These are phyloP conservation scores for Chloroceryle amazona DNA, from an alignment of 2,797 vertebrate species.

Conservation along the genomic window DNA sequence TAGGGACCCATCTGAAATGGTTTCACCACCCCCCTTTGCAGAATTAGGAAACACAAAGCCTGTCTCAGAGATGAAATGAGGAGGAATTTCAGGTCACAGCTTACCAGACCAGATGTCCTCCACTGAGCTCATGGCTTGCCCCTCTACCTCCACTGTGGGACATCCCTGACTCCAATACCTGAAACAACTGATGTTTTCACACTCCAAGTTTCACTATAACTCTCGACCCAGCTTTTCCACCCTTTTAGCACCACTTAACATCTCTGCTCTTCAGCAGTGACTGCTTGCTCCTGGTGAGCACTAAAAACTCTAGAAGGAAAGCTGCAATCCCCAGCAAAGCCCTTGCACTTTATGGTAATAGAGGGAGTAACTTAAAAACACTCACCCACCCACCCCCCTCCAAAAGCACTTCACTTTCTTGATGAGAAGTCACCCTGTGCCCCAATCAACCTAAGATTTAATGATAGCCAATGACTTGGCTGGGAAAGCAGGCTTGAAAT, in stretches of 20 bases:
- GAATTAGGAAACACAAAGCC: background rate
- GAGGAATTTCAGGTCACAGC: background rate
- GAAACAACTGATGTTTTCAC: background rate
- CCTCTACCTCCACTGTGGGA: background rate
- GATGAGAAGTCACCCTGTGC: background rate
- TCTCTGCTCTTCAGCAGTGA: background rate
- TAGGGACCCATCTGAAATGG: background rate
- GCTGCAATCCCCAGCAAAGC: background rate
- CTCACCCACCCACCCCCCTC: fast-evolving
- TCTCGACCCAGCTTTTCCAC: background rate
- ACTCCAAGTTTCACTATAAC: background rate
- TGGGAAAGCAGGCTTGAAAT: background rate
- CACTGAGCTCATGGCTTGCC: fast-evolving
- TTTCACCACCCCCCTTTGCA: background rate
- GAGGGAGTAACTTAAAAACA: background rate
- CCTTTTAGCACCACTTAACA: background rate
- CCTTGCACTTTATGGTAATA: background rate
- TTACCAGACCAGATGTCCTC: background rate
- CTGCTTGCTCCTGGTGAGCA: background rate
- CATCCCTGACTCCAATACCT: background rate
- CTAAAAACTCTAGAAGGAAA: background rate
- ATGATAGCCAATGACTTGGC: background rate
- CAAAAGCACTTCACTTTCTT: background rate
- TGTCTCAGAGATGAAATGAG: background rate
- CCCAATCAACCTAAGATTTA: background rate